Evolutionary conservation across 2,113 vertebrate genomes (phyloP).

Genomic region (Pungitius pungitius): DNA sequence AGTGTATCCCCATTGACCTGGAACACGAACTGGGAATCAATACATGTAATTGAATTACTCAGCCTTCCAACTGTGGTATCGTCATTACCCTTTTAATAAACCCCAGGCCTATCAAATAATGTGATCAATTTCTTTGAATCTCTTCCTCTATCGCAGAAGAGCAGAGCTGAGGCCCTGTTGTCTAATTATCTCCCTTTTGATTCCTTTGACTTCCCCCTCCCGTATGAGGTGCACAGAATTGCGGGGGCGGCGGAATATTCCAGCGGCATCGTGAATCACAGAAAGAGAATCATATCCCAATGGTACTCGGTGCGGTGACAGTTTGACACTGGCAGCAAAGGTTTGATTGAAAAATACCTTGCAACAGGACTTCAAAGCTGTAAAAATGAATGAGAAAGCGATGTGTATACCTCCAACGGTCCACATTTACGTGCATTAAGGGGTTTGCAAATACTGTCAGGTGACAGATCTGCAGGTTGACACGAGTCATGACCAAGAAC

Average conservation of each 20-base stretch:
- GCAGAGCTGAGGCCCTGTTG: conserved; percentile 13
- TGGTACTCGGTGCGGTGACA: not conserved
- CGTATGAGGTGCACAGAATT: conserved; percentile 12
- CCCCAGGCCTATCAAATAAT: conserved; percentile 60
- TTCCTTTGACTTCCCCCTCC: conserved; percentile 29
- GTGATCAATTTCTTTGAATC: conserved; percentile 60
- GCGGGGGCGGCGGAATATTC: conserved; percentile 29
- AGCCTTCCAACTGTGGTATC: conserved; percentile 49
- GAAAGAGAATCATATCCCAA: conserved; percentile 14
- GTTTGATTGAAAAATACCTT: not conserved
- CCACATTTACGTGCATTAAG: not conserved
- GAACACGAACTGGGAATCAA: conserved; percentile 70
- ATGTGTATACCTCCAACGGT: not conserved
- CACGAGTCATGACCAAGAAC: not conserved
- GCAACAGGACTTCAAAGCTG: not conserved
- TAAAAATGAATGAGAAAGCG: not conserved
- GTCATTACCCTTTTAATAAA: conserved; percentile 59
- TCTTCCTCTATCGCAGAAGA: conserved; percentile 27
- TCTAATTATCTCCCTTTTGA: conserved; percentile 54
- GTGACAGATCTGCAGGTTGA: not conserved
- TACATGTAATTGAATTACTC: conserved; percentile 65
- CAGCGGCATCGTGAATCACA: conserved; percentile 40
- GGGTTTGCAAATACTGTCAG: not conserved
- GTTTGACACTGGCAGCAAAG: not conserved
- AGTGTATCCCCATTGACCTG: conserved; percentile 62